These are phyloP conservation scores for Ceyx melanurus DNA, from an alignment of 2,113 vertebrate species.

Conservation along the genomic window DNA sequence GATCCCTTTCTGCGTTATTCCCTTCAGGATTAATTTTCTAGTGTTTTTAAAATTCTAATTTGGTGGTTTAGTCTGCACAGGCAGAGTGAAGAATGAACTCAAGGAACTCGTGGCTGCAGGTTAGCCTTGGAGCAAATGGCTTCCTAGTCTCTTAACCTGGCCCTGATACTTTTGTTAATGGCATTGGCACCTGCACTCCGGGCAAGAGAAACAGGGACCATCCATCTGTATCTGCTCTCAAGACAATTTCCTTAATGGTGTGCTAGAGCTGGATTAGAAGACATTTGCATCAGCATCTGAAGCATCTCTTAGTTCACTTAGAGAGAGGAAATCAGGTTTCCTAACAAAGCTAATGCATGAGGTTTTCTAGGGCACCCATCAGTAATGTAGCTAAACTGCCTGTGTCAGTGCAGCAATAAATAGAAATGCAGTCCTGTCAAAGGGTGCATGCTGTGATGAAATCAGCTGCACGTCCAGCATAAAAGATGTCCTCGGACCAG, in stretches of 20 bases:
- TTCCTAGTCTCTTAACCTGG: neutral
- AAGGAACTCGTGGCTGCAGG: conserved; percentile 28
- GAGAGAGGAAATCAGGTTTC: conserved; percentile 44
- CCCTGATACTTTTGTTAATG: conserved; percentile 18
- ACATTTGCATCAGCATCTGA: neutral
- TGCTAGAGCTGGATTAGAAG: neutral
- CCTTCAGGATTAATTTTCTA: conserved; percentile 14
- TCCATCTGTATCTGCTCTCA: conserved; percentile 43
- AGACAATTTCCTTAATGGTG: conserved; percentile 58
- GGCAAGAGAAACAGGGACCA: conserved; percentile 4
- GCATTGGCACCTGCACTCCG: conserved; percentile 17
- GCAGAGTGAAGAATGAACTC: conserved; percentile 23
- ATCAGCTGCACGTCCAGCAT: neutral
- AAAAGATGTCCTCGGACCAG: neutral
- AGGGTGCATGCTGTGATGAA: conserved; percentile 19
- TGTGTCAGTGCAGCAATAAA: conserved; percentile 40
- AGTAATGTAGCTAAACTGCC: neutral
- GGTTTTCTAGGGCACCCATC: conserved; percentile 31
- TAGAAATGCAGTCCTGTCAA: conserved; percentile 37
- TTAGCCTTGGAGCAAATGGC: neutral
- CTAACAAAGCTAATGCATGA: conserved; percentile 29
- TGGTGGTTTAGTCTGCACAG: neutral
- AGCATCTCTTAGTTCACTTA: conserved; percentile 22
- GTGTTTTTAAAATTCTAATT: conserved; percentile 11
- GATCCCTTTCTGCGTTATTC: neutral